phyloP scores from a whole-genome alignment of 2,888 invertebrate genomes.

The Andrena hattorfiana region DNA sequence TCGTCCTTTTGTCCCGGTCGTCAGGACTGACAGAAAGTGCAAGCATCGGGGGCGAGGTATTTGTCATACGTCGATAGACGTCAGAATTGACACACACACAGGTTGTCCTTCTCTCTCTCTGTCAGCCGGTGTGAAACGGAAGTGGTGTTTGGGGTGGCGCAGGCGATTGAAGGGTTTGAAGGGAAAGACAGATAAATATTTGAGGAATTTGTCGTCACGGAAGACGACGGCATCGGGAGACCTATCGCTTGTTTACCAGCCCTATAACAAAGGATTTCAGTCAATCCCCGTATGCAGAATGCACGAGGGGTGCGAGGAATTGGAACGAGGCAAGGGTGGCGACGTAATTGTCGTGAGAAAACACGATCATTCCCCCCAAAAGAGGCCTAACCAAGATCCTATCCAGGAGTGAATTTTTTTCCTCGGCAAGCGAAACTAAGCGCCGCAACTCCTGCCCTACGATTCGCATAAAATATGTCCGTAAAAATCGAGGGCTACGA shows the following conservation, averaged over 20 bases:
- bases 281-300: constrained; percentile 73
- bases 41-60: constrained; percentile 75
- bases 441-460: no score
- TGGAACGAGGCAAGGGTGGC: constrained; percentile 30
- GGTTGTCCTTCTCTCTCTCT: constrained; percentile 40
- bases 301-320: constrained; percentile 7
- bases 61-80: constrained; percentile 84
- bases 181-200: constrained; percentile 83
- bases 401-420: background rate
- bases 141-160: constrained; percentile 73
- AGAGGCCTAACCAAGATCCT: background rate
- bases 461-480: background rate
- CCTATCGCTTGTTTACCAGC: constrained; percentile 81
- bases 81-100: constrained; percentile 79
- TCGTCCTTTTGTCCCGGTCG: constrained; percentile 75
- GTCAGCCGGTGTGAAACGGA: constrained; percentile 80
- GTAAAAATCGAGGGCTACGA: background rate
- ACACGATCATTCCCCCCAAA: constrained; percentile 1
- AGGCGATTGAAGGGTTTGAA: constrained; percentile 61
- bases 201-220: constrained; percentile 83
- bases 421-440: no score
- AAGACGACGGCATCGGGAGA: constrained; percentile 71
- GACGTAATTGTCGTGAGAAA: constrained; percentile 59
- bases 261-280: constrained; percentile 82
- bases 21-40: constrained; percentile 77